Conservation (phyloP, 1,140 invertebrate species). For the Cydia strobilella region DNA sequence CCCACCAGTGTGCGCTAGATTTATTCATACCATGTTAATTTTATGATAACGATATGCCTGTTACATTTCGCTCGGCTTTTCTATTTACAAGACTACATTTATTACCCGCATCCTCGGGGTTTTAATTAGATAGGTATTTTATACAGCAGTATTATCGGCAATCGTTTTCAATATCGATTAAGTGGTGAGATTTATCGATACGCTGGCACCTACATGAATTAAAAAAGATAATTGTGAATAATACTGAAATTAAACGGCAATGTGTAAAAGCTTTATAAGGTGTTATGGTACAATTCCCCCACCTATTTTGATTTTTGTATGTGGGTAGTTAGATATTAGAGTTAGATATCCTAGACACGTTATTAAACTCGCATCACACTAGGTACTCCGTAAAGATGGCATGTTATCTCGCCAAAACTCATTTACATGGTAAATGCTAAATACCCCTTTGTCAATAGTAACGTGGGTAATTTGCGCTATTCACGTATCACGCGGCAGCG, state of each 20-base stretch:
- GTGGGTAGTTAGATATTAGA: too few species aligned
- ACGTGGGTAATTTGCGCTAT: too few species aligned
- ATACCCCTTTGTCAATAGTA: too few species aligned
- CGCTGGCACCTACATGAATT: not conserved
- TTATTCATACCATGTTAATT: conserved; percentile 21
- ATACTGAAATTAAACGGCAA: not conserved
- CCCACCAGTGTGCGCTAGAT: not conserved
- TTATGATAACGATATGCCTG: conserved; percentile 1
- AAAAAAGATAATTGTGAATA: not conserved
- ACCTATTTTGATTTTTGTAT: not conserved
- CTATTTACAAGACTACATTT: not conserved
- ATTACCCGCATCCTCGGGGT: conserved; percentile 4
- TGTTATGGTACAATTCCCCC: not conserved
- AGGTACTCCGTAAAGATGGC: too few species aligned
- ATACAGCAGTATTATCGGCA: conserved; percentile 4
- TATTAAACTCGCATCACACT: too few species aligned
- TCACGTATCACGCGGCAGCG: too few species aligned
- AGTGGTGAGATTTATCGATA: not conserved
- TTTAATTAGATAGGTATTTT: conserved; percentile 23
- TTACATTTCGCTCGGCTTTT: conserved; percentile 10
- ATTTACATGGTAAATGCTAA: too few species aligned
- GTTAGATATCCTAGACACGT: too few species aligned
- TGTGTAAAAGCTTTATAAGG: not conserved
- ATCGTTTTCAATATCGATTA: not conserved
- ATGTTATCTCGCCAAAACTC: too few species aligned